Conservation (phyloP, 1,140 invertebrate genomes). For the Cylas formicarius region DNA sequence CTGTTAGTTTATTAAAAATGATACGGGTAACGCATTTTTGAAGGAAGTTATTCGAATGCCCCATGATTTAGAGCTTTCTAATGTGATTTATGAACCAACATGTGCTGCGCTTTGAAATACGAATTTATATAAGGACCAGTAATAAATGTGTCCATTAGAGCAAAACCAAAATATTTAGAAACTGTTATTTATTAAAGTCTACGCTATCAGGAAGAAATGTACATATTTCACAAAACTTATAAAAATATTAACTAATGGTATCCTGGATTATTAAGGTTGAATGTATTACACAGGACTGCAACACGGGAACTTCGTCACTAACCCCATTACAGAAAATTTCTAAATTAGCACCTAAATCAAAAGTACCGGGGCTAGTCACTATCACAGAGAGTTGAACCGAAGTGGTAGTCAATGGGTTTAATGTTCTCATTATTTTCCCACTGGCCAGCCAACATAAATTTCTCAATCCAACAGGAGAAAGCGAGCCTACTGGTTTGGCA, state of each 20-base stretch:
- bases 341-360: conserved; percentile 37
- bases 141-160: no score
- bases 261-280: conserved; percentile 35
- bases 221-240: conserved; percentile 5
- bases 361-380: conserved; percentile 36
- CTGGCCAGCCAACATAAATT: conserved; percentile 37
- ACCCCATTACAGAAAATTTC: conserved; percentile 33
- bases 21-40: no score
- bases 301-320: conserved; percentile 24
- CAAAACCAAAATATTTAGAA: no score
- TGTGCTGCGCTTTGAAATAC: background rate
- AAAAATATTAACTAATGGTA: conserved; percentile 12
- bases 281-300: conserved; percentile 35
- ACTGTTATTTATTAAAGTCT: no score
- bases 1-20: no score
- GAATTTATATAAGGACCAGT: background rate
- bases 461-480: conserved; percentile 32
- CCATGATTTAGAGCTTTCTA: no score
- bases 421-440: conserved; percentile 26
- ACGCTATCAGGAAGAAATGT: background rate
- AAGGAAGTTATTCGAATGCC: no score
- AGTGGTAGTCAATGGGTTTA: conserved; percentile 34
- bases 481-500: conserved; percentile 13
- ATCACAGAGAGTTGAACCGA: conserved; percentile 30
- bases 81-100: no score